Percentiles rank a stretch among this genome's conserved stretches.
phyloP scores from a whole-genome alignment of 92 coral and sea anemone genomes.

The Porites divaricata region DNA sequence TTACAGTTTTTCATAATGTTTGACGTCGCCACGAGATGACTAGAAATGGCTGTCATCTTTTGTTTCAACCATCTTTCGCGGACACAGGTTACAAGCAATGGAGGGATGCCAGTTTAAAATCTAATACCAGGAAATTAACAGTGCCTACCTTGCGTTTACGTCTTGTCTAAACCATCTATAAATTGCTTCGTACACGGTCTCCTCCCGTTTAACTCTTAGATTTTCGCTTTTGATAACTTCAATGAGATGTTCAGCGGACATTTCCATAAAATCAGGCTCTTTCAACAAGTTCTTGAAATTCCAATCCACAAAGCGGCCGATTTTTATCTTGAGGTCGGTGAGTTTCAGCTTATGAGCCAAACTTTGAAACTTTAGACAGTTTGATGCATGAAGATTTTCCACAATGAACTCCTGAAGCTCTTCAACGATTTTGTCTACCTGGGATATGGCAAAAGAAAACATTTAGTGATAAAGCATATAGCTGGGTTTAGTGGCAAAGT shows the following conservation, averaged over 20 bases:
- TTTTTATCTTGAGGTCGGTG: slow-evolving; percentile 66
- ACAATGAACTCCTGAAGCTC: slow-evolving; percentile 66
- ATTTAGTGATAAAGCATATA: background rate
- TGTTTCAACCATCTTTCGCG: too few relatives aligned
- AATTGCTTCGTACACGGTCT: slow-evolving; percentile 91
- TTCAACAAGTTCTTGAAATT: slow-evolving; percentile 70
- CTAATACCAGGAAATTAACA: too few relatives aligned
- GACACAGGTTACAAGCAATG: too few relatives aligned
- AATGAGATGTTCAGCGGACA: slow-evolving; percentile 69
- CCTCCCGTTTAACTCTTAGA: slow-evolving; percentile 82
- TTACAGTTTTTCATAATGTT: background rate
- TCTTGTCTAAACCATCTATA: slow-evolving; percentile 88
- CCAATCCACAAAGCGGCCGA: slow-evolving; percentile 91
- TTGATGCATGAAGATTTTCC: slow-evolving; percentile 58
- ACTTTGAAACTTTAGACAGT: slow-evolving; percentile 76
- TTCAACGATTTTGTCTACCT: slow-evolving; percentile 74
- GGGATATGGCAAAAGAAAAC: background rate
- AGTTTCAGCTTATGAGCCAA: slow-evolving; percentile 64
- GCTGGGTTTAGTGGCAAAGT: too few relatives aligned
- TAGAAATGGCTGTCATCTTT: background rate
- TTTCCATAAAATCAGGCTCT: slow-evolving; percentile 64
- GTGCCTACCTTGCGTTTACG: slow-evolving; percentile 60
- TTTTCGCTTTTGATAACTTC: slow-evolving; percentile 79
- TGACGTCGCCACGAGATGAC: too few relatives aligned
- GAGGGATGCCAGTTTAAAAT: too few relatives aligned